phyloP scores from a whole-genome alignment of 2,888 invertebrate genomes.

The Hedya salicella region DNA sequence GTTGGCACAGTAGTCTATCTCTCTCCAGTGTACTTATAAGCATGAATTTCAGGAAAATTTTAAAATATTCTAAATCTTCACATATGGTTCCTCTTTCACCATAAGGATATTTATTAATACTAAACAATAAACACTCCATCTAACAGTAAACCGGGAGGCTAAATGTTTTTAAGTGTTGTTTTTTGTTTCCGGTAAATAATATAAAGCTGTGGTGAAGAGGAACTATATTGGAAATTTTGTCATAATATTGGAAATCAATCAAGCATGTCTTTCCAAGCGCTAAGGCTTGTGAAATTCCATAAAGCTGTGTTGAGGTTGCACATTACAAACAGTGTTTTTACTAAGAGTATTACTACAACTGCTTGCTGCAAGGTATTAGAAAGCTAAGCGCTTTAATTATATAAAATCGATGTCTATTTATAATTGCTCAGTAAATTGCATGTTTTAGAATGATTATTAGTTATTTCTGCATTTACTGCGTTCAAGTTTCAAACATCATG shows the following conservation, averaged over 20 bases:
- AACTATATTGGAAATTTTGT: slow-evolving; percentile 61
- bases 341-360: slow-evolving; percentile 75
- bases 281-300: slow-evolving; percentile 62
- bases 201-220: slow-evolving; percentile 73
- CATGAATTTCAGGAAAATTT: slow-evolving; percentile 28
- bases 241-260: slow-evolving; percentile 52
- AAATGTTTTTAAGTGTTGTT: slow-evolving; percentile 41
- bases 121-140: background rate
- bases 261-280: slow-evolving; percentile 70
- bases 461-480: background rate
- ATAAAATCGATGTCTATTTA: background rate
- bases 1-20: slow-evolving; percentile 44
- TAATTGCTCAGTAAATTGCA: background rate
- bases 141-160: background rate
- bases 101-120: slow-evolving; percentile 38
- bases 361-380: slow-evolving; percentile 75
- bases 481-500: background rate
- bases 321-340: slow-evolving; percentile 64
- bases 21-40: slow-evolving; percentile 32
- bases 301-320: slow-evolving; percentile 60
- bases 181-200: slow-evolving; percentile 69
- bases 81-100: slow-evolving; percentile 76
- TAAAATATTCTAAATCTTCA: slow-evolving; percentile 59
- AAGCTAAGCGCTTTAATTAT: slow-evolving; percentile 45
- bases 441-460: background rate